Percentiles rank a stretch among this genome's conserved stretches.
These are phyloP conservation scores for Cavia porcellus DNA, from an alignment of 2,113 vertebrate species.

Conservation along the genomic window DNA sequence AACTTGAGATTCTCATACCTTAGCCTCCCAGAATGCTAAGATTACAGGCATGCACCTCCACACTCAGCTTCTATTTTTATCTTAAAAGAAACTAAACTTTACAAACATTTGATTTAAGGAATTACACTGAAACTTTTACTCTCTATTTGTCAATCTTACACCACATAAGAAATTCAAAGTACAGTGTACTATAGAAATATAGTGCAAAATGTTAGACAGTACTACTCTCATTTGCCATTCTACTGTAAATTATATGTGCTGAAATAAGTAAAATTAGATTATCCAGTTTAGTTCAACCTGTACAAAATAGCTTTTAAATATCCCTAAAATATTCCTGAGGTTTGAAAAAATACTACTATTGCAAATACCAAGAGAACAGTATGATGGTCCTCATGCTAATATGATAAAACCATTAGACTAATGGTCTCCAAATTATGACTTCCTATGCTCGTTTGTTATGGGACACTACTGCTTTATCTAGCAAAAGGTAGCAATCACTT, in stretches of 20 bases:
- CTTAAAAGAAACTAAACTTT: slow-evolving; percentile 26
- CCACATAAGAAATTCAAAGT: neutral
- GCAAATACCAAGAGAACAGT: slow-evolving; percentile 6
- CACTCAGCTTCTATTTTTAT: neutral
- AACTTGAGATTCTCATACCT: neutral
- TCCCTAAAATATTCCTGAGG: neutral
- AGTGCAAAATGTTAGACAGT: neutral
- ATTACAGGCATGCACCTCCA: neutral
- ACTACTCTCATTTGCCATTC: slow-evolving; percentile 16
- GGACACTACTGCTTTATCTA: neutral
- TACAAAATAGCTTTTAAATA: slow-evolving; percentile 35
- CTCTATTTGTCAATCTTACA: neutral
- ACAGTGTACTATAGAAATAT: neutral
- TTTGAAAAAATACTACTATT: slow-evolving; percentile 42
- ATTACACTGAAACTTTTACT: neutral
- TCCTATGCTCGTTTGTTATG: neutral
- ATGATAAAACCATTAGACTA: neutral
- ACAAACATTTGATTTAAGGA: slow-evolving; percentile 13
- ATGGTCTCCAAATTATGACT: neutral
- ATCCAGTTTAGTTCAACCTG: slow-evolving; percentile 40
- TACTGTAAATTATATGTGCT: neutral
- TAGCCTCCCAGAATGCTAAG: neutral
- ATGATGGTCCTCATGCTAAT: neutral
- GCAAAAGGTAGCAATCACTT: neutral
- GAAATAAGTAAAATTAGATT: slow-evolving; percentile 31